Conservation (phyloP, 2,888 invertebrate genomes). For the Cantharis nigra region DNA sequence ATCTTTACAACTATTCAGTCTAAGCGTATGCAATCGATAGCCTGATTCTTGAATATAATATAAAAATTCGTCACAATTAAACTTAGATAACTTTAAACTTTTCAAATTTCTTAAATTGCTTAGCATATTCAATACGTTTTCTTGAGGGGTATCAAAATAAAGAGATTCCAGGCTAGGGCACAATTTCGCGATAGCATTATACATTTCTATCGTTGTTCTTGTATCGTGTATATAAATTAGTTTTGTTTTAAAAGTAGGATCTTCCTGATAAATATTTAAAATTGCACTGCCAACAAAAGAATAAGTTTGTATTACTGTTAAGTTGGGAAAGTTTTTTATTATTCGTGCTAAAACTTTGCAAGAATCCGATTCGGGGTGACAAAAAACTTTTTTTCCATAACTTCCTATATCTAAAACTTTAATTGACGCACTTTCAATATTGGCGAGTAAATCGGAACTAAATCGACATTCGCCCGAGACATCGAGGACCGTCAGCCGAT, state of each 20-base stretch:
- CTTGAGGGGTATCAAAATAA: constrained; percentile 67
- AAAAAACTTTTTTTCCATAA: constrained; percentile 71
- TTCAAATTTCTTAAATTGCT: constrained; percentile 58
- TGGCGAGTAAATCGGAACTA: constrained; percentile 66
- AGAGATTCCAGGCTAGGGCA: constrained; percentile 69
- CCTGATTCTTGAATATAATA: constrained; percentile 60
- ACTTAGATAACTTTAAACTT: constrained; percentile 67
- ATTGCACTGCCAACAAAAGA: constrained; percentile 70
- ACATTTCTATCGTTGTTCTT: constrained; percentile 62
- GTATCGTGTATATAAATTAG: constrained; percentile 71
- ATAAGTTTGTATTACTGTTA: constrained; percentile 68
- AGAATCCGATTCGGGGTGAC: constrained; percentile 53
- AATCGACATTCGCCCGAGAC: constrained; percentile 74
- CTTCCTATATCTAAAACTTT: constrained; percentile 70
- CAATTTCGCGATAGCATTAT: constrained; percentile 63
- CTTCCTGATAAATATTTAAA: constrained; percentile 60
- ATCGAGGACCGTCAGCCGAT: constrained; percentile 64
- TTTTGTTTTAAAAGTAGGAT: constrained; percentile 64
- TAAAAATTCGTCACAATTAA: constrained; percentile 64
- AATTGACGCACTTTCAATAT: constrained; percentile 61
- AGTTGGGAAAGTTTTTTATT: constrained; percentile 66
- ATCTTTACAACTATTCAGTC: constrained; percentile 46
- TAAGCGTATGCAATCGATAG: constrained; percentile 42
- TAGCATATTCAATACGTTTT: constrained; percentile 59
- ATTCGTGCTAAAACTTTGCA: constrained; percentile 65